These are phyloP conservation scores for Elephas maximus DNA, from an alignment of 2,113 vertebrate species.

Conservation along the genomic window DNA sequence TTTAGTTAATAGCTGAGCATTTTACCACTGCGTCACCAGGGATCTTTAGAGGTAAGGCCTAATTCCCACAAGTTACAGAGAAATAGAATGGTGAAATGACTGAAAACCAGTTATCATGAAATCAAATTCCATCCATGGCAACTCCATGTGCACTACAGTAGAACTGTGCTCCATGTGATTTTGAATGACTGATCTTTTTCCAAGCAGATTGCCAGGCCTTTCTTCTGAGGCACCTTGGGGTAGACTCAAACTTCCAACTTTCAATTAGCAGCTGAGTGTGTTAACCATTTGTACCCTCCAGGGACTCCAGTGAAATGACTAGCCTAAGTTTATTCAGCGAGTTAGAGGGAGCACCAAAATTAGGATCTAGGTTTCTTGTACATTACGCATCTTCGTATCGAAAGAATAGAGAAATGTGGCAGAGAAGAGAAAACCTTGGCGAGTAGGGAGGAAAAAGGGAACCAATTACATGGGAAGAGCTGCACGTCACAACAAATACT, in stretches of 20 bases:
- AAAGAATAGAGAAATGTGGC: not conserved
- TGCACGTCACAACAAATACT: accelerated
- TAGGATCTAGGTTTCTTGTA: not conserved
- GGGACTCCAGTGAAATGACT: not conserved
- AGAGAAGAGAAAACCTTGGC: not conserved
- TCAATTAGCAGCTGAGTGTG: not conserved
- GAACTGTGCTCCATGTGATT: not conserved
- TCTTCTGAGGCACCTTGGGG: not conserved
- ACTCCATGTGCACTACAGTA: not conserved
- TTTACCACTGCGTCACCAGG: not conserved
- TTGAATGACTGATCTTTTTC: not conserved
- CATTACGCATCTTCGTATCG: not conserved
- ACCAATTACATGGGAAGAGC: not conserved
- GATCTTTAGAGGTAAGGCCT: not conserved
- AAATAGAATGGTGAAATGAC: not conserved
- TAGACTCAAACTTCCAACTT: not conserved
- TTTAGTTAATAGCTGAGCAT: not conserved
- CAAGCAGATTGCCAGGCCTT: not conserved
- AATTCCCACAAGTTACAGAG: not conserved
- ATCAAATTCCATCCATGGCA: not conserved
- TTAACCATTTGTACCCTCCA: not conserved
- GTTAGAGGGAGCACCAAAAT: not conserved
- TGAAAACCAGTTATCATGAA: not conserved
- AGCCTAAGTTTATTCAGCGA: not conserved
- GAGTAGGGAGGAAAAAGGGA: not conserved